These are phyloP conservation scores for Cecidostiba fungosa DNA, from an alignment of 2,888 invertebrate species.

Conservation along the genomic window DNA sequence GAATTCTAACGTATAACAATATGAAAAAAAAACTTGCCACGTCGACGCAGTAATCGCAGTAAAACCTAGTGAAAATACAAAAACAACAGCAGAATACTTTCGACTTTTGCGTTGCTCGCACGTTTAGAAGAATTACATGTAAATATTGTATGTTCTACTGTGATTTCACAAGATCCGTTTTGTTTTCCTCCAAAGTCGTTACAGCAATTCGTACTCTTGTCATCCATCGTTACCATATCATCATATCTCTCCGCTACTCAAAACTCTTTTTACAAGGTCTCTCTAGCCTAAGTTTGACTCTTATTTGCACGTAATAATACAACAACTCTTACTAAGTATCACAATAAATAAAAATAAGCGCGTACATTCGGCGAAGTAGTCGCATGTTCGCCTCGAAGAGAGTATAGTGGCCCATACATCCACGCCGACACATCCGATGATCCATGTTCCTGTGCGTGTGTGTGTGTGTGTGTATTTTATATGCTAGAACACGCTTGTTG, in stretches of 20 bases:
- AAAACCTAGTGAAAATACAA: conserved; percentile 9
- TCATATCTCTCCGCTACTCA: neutral
- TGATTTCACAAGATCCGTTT: neutral
- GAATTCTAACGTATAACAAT: conserved; percentile 24
- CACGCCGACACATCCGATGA: neutral
- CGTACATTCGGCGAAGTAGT: neutral
- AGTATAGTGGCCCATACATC: neutral
- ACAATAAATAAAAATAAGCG: conserved; percentile 60
- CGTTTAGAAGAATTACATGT: neutral
- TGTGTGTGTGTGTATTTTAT: neutral
- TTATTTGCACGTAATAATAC: conserved; percentile 51
- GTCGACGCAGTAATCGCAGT: neutral
- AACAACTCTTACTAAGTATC: conserved; percentile 57
- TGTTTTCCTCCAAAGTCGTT: conserved; percentile 20
- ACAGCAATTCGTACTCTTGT: neutral
- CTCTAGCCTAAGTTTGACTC: conserved; percentile 57
- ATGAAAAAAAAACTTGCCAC: conserved; percentile 12
- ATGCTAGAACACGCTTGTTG: neutral
- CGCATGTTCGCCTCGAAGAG: conserved; percentile 35
- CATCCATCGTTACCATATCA: neutral
- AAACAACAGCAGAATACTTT: conserved; percentile 1
- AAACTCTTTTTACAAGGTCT: conserved; percentile 33
- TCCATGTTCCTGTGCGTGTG: neutral
- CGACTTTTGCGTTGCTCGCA: neutral
- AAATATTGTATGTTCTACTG: neutral